Base-by-base conservation (phyloP, 1,140 invertebrate species). In the Yoshiicerus persimilis region DNA sequence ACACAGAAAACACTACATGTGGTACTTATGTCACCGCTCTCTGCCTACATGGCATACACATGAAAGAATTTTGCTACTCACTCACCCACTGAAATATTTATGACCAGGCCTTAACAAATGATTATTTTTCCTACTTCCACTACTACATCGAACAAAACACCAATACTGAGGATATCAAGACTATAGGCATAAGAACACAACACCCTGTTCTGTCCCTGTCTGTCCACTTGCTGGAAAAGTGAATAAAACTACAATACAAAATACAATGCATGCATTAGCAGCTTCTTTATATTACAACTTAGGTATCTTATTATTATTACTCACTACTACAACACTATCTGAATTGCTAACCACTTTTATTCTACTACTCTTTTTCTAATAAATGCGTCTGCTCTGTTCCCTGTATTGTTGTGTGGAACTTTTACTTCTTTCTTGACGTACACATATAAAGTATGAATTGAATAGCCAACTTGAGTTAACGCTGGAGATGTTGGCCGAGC, bases 11-110 rank as follows among this genome's bases (percentile, higher is more conserved):
- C 83, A 89, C 89, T 88, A 87, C 77, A 87, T 80, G 88, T 88
- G 84, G 75, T 86, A 83, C 87, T 88, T 87, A 83, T 87, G 86
- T 87, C 86, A 87, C 86, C 86, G 86, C 87, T 88, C 56, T 75
- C 75, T 80, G 23, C 83, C 87, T 84, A 84, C 86, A 80, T 77
- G 86, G 86, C 36, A 87, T 32, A 64, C 77, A 87, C 77, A 87
- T 64, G 56, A 84, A 84, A 87, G 80, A 87, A 87, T 87, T 77
- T 86, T 86, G 83, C 87, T 86, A 84, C 88, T 88, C 85, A 87
- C 75, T 86, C 86, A 84, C 47, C 84, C 85, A 87, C 88, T 89
- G 88, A 89, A 89, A 87, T 89, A 89, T 89, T 89, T 89, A 89
- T 89, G 88, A 88, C 64, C 62, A 41, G 88, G 86, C 88, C 86